These are phyloP conservation scores for Hyppa rectilinea DNA, from an alignment of 2,888 invertebrate genomes.

Conservation along the genomic window DNA sequence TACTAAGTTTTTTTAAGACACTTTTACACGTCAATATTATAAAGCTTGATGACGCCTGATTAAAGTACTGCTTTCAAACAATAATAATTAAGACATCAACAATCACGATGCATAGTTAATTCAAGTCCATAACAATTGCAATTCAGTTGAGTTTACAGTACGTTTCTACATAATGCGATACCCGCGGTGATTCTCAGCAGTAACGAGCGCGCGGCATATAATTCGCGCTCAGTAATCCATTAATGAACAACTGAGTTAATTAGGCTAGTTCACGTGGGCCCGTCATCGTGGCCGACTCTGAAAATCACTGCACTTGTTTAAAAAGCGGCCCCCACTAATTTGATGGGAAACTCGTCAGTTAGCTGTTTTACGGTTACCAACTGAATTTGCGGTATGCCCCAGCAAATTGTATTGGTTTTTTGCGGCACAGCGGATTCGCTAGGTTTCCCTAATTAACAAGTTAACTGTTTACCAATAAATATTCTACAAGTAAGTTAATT, in stretches of 20 bases:
- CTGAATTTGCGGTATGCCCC: slow-evolving; percentile 62
- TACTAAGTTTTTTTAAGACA: too few species aligned
- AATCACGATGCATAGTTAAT: slow-evolving; percentile 3
- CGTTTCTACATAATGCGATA: slow-evolving; percentile 61
- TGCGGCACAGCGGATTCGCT: slow-evolving; percentile 38
- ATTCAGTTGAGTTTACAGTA: slow-evolving; percentile 33
- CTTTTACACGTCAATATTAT: too few species aligned
- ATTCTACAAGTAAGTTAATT: slow-evolving; percentile 44
- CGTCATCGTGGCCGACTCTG: slow-evolving; percentile 70
- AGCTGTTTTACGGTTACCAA: slow-evolving; percentile 63
- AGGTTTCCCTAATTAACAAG: slow-evolving; percentile 54
- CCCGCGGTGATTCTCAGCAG: slow-evolving; percentile 60
- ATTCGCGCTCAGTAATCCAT: slow-evolving; percentile 71
- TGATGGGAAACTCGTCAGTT: slow-evolving; percentile 70
- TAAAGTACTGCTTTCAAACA: background rate
- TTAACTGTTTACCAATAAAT: slow-evolving; percentile 53
- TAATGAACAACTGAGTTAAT: slow-evolving; percentile 79
- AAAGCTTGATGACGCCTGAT: too few species aligned
- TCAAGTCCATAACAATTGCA: slow-evolving; percentile 26
- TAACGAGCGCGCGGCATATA: slow-evolving; percentile 56
- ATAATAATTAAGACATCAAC: slow-evolving; percentile 11
- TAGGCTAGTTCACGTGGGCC: slow-evolving; percentile 78
- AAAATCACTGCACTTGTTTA: slow-evolving; percentile 55
- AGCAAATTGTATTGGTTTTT: slow-evolving; percentile 62
- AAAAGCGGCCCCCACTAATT: slow-evolving; percentile 71